phyloP scores from a whole-genome alignment of 2,888 invertebrate species.

The Drosophila buzzatii region DNA sequence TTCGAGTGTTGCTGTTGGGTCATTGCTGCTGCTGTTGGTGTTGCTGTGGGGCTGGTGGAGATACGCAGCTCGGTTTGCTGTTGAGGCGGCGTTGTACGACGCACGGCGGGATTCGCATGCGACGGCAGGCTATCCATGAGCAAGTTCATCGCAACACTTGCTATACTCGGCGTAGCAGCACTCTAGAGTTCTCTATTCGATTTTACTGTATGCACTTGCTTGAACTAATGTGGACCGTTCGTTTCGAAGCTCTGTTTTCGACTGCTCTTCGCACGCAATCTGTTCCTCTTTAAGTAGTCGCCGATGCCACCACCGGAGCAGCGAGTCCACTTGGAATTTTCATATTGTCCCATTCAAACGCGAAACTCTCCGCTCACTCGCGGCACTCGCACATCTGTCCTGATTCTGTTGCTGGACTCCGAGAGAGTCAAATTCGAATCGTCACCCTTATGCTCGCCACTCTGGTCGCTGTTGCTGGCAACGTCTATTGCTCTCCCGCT shows the following conservation, averaged over 20 bases:
- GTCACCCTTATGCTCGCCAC: conserved; percentile 75
- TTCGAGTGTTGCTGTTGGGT: conserved; percentile 56
- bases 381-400: conserved; percentile 84
- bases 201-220: conserved; percentile 27
- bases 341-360: conserved; percentile 84
- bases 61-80: conserved; percentile 67
- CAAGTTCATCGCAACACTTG: conserved; percentile 85
- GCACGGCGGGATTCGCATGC: conserved; percentile 63
- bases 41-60: conserved; percentile 39
- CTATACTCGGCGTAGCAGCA: background rate
- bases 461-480: background rate
- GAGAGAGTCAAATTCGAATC: conserved; percentile 55
- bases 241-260: conserved; percentile 82
- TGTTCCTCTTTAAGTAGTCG: conserved; percentile 85
- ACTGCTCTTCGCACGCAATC: conserved; percentile 84
- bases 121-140: conserved; percentile 88
- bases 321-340: conserved; percentile 77
- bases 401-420: conserved; percentile 70
- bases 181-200: background rate
- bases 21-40: conserved; percentile 36
- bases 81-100: conserved; percentile 62
- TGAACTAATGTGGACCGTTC: conserved; percentile 47
- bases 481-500: conserved; percentile 56
- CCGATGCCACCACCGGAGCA: conserved; percentile 46
- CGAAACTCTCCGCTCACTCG: conserved; percentile 66